Evolutionary conservation across 2,113 vertebrate species (phyloP).

Genomic region (Australoheros scitulus): DNA sequence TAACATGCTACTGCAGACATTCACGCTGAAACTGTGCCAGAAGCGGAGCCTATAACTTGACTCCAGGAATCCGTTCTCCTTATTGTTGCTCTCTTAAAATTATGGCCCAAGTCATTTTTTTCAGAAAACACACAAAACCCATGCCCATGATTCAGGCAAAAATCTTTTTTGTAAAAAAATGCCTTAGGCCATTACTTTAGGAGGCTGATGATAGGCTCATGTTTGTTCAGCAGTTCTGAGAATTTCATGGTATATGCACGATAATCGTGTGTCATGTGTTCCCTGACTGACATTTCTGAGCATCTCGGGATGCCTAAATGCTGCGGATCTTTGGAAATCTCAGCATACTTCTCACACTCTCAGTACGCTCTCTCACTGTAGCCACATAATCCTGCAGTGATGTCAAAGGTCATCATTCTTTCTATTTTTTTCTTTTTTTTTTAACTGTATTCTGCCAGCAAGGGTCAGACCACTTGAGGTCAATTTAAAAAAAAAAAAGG

Average conservation of each 20-base stretch:
- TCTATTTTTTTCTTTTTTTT: too few species aligned
- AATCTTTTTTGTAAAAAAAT: too few species aligned
- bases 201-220: not conserved
- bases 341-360: too few species aligned
- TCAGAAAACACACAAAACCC: too few species aligned
- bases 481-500: not conserved
- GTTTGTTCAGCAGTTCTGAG: not conserved
- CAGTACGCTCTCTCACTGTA: not conserved
- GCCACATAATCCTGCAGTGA: not conserved
- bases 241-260: not conserved
- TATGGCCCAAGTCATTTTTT: too few species aligned
- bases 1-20: not conserved
- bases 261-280: not conserved
- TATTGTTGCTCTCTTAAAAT: too few species aligned
- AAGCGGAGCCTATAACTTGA: not conserved
- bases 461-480: not conserved
- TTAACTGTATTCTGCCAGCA: not conserved
- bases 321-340: not conserved
- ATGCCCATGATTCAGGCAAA: too few species aligned
- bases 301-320: not conserved
- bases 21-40: not conserved
- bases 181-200: too few species aligned
- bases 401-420: too few species aligned
- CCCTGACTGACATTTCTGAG: not conserved
- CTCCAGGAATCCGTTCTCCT: not conserved